Evolutionary conservation across 2,888 invertebrate genomes (phyloP), one percentile per base, ranked within the genome.

Genomic region (Troglohyphantes excavatus): DNA sequence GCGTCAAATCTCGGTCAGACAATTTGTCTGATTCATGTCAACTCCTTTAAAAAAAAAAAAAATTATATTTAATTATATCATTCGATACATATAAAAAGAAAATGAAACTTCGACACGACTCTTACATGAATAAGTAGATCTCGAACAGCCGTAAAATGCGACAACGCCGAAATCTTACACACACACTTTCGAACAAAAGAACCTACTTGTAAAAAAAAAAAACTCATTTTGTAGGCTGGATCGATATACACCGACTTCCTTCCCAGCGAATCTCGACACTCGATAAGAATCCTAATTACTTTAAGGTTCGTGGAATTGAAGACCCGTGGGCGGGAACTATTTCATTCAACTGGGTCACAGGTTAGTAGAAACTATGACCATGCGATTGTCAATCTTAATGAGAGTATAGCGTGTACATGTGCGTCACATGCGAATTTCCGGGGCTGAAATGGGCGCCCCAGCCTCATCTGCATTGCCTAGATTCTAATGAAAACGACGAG

Each of bases 231-330:
- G 63, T 33, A 6, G 13, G 6, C 19, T 17, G 33, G 63, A 75
- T 84, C 83, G 83, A 84, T 84, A 75, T 78, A 2, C n/a, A n/a
- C 46, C 46, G 26, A 73, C 73, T 83, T 83, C 73, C 83, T 83
- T 65, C 19, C 83, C 43, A 23, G 39, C 63, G 19, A 39, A 63
- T 43, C 11, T 65, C 17, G 13, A 17, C 65, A 78, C 78, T 78
- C 26, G 23, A 39, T 46, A 46, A 26, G 83, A 73, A 84, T 84
- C n/a, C 46, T 75, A 84, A 84, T 84, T 84, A 84, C 83, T 65
- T 29, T 17, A 43, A 23, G 46, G 19, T 83, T 83, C 83, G 65
- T 46, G 73, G 83, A 84, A 70, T 26, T n/a, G 26, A 26, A 75
- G 63, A 73, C 53, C 46, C 46, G 63, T 84, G 73, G 83, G 65